Evolutionary conservation across 1,140 invertebrate genomes (phyloP).

Genomic region (Procambarus virginalis): DNA sequence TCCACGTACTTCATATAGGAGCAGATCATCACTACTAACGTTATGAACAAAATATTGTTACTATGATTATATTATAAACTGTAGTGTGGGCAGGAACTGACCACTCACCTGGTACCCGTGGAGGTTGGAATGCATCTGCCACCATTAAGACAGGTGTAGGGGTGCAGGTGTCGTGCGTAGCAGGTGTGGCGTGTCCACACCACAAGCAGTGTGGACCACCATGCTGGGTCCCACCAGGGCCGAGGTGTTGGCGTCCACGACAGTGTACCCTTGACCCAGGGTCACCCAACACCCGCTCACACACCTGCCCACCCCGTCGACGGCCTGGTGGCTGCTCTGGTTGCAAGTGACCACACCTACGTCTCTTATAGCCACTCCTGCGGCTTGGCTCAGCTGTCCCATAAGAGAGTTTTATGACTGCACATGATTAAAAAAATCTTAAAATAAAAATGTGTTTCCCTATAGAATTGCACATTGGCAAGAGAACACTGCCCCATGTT

Average conservation of each 20-base stretch:
- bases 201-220: conserved; percentile 13
- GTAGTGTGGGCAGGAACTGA: too few species aligned
- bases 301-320: neutral
- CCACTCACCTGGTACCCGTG: conserved; percentile 42
- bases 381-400: conserved; percentile 11
- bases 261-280: neutral
- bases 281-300: conserved; percentile 18
- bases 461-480: neutral
- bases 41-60: too few species aligned
- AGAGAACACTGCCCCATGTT: too few species aligned
- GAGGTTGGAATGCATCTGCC: conserved; percentile 33
- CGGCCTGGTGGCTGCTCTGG: neutral
- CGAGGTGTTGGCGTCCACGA: conserved; percentile 57
- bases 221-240: conserved; percentile 39
- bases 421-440: neutral
- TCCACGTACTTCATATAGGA: too few species aligned
- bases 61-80: too few species aligned
- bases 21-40: too few species aligned
- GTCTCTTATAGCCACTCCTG: conserved; percentile 3
- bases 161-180: conserved; percentile 34
- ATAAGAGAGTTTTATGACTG: too few species aligned
- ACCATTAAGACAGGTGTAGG: conserved; percentile 51
- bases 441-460: neutral
- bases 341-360: conserved; percentile 26
- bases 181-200: conserved; percentile 8